Percentiles rank a stretch among this genome's conserved stretches.
phyloP scores from a whole-genome alignment of 2,888 invertebrate genomes.

The Chromoteleia sp. region DNA sequence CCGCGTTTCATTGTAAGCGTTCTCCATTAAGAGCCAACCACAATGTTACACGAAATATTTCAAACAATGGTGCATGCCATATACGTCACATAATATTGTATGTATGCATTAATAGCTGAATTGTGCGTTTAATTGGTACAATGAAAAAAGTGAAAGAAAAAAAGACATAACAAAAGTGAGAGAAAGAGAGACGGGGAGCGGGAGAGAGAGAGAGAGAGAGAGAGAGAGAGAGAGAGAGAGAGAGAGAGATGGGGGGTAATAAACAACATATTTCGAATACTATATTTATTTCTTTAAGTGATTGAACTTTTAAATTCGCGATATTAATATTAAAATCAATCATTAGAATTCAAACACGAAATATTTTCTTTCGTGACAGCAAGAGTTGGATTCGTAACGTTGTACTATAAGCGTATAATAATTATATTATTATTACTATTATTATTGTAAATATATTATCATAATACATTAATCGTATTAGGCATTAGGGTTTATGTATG shows the following conservation, averaged over 20 bases:
- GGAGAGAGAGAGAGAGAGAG: too few relatives aligned
- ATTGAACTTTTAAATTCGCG: too few relatives aligned
- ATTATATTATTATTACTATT: too few relatives aligned
- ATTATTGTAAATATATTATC: slow-evolving; percentile 10
- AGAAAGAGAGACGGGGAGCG: too few relatives aligned
- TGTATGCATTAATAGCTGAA: slow-evolving; percentile 3
- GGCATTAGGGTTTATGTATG: not conserved
- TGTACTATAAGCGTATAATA: slow-evolving; percentile 28
- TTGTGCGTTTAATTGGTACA: slow-evolving; percentile 35
- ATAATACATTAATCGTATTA: slow-evolving; percentile 26
- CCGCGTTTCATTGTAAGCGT: slow-evolving; percentile 49
- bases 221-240: too few relatives aligned
- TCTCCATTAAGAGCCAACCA: slow-evolving; percentile 66
- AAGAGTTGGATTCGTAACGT: slow-evolving; percentile 13
- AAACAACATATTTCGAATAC: too few relatives aligned
- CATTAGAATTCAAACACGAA: too few relatives aligned
- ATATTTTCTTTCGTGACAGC: not conserved
- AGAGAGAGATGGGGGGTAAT: too few relatives aligned
- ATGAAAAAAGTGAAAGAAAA: not conserved
- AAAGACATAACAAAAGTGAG: too few relatives aligned
- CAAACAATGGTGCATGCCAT: slow-evolving; percentile 57
- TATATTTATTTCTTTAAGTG: too few relatives aligned
- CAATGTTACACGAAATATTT: slow-evolving; percentile 63
- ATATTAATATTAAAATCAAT: too few relatives aligned
- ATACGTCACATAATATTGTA: slow-evolving; percentile 42